Base-by-base conservation (phyloP, 1,140 invertebrate genomes). In the Cherax quadricarinatus region DNA sequence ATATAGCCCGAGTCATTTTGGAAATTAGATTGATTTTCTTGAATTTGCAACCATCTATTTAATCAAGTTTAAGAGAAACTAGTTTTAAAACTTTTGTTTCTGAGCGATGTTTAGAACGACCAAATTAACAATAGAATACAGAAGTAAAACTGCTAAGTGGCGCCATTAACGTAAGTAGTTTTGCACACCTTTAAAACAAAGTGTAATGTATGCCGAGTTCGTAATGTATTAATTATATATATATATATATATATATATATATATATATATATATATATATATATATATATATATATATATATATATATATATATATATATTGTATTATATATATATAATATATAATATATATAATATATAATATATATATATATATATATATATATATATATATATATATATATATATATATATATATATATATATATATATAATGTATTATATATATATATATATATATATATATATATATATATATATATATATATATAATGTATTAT, bases 261-360 rank as follows among this genome's bases (percentile, higher is more conserved):
- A 70, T 70, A 70, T 70, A 70, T 70, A 70, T 70, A 70, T 70
- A 70, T 70, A 70, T 70, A 70, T 70, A 70, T 70, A 70, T 70
- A 70, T 70, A 70, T 70, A 70, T 70, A 70, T 70, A 70, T 70
- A 70, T 70, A 70, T 70, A 70, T 70, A n/a, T n/a, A n/a, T n/a
- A n/a, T n/a, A n/a, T n/a, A n/a, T n/a, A n/a, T n/a, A n/a, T n/a
- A n/a, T n/a, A n/a, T n/a, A n/a, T n/a, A n/a, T n/a, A n/a, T n/a
- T n/a, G n/a, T n/a, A n/a, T n/a, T n/a, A n/a, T n/a, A 70, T 70
- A 70, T 70, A 70, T 70, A 70, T 70, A 70, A 14, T 14, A 14
- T 14, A 14, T 14, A 14, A 70, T 70, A 70, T 70, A 70, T 70
- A 70, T 70, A 70, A 12, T 70, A 12, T 12, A 14, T 14, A 14